These are phyloP conservation scores for Chionoecetes opilio DNA, from an alignment of 1,140 invertebrate species.

Conservation along the genomic window DNA sequence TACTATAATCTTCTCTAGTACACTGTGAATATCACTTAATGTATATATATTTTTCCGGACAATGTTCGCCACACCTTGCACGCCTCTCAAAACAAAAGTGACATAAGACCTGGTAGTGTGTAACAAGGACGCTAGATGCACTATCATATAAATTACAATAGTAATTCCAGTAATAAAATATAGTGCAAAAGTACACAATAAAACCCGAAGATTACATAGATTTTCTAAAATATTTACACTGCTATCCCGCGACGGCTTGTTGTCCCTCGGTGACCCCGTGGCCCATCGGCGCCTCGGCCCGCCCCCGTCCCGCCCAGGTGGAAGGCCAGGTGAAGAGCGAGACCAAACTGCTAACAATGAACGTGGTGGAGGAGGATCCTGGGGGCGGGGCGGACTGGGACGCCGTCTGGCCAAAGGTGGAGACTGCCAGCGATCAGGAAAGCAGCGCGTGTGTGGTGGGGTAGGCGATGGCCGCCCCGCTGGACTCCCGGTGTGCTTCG, in stretches of 20 bases:
- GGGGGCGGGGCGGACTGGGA: neutral
- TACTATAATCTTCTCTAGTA: constrained; percentile 42
- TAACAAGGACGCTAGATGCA: constrained; percentile 59
- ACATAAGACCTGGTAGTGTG: constrained; percentile 7
- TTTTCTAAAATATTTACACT: constrained; percentile 47
- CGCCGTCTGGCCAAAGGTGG: neutral
- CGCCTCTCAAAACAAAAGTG: neutral
- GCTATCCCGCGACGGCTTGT: neutral
- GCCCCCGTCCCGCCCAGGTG: neutral
- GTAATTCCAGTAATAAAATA: constrained; percentile 57
- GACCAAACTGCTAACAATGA: constrained; percentile 46
- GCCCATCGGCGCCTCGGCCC: neutral
- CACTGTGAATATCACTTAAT: constrained; percentile 57
- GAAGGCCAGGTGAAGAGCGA: constrained; percentile 25
- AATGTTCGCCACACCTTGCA: neutral
- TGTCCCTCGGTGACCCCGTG: neutral
- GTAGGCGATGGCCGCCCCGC: neutral
- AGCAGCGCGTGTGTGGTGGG: neutral
- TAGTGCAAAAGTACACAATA: constrained; percentile 69
- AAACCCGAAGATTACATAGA: constrained; percentile 55
- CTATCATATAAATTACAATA: constrained; percentile 62
- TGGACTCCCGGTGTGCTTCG: neutral
- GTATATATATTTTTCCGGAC: constrained; percentile 35
- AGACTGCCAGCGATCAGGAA: neutral
- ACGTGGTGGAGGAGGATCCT: constrained; percentile 44